Percentiles rank a stretch among this genome's conserved stretches.
phyloP scores from a whole-genome alignment of 2,888 invertebrate genomes.

The Thyatira batis region DNA sequence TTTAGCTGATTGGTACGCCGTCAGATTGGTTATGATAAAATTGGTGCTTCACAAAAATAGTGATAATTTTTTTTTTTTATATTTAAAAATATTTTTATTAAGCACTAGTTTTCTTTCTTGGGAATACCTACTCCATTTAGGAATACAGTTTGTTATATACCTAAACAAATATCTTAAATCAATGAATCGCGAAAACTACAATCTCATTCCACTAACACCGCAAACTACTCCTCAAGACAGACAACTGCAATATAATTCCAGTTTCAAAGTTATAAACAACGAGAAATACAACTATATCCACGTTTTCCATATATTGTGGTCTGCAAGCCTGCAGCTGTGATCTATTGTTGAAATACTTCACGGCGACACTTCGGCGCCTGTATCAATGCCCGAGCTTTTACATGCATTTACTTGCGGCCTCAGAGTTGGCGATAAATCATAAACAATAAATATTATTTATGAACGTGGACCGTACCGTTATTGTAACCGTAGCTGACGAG shows the following conservation, averaged over 20 bases:
- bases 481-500: neutral
- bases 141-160: too few relatives aligned
- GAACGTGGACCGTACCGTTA: neutral
- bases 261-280: neutral
- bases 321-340: conserved; percentile 4
- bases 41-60: too few relatives aligned
- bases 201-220: neutral
- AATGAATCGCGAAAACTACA: neutral
- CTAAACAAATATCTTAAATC: too few relatives aligned
- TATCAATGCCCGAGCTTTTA: neutral
- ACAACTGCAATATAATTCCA: neutral
- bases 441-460: neutral
- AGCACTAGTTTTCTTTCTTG: too few relatives aligned
- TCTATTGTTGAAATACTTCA: conserved; percentile 5
- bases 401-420: conserved; percentile 1
- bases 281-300: neutral
- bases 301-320: conserved; percentile 6
- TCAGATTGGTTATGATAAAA: too few relatives aligned
- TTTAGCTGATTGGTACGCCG: too few relatives aligned
- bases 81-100: too few relatives aligned
- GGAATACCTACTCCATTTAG: too few relatives aligned
- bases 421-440: neutral
- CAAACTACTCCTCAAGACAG: neutral
- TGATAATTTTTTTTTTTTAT: too few relatives aligned
- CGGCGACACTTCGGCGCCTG: conserved; percentile 10